A percentile compares a stretch with the other conserved stretches of the same genome.
These are phyloP conservation scores for Drosophila paucipuncta DNA, from an alignment of 2,888 invertebrate genomes.

Conservation along the genomic window DNA sequence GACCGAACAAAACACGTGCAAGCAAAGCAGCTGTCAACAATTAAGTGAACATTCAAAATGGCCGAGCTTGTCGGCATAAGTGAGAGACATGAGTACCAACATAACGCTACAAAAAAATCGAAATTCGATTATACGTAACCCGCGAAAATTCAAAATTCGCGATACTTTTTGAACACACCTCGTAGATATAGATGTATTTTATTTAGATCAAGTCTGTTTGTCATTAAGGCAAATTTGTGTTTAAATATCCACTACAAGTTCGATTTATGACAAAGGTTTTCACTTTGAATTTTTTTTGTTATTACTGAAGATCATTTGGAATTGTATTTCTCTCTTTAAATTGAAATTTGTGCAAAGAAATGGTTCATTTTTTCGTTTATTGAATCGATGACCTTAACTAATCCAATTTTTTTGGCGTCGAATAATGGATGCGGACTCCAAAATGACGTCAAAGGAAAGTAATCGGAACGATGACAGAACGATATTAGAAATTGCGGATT, in stretches of 20 bases:
- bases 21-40: too few relatives aligned
- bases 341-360: neutral
- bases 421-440: neutral
- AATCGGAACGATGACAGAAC: neutral
- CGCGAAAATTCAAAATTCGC: too few relatives aligned
- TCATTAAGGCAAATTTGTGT: neutral
- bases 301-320: neutral
- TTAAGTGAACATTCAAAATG: too few relatives aligned
- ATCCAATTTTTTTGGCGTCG: neutral
- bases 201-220: neutral
- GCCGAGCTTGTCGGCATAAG: too few relatives aligned
- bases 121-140: too few relatives aligned
- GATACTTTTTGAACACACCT: too few relatives aligned
- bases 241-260: neutral
- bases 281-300: neutral
- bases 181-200: neutral
- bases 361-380: neutral
- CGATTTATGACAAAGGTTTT: neutral
- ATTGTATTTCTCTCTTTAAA: neutral
- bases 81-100: too few relatives aligned
- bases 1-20: too few relatives aligned
- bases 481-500: slow-evolving; percentile 34
- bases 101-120: too few relatives aligned
- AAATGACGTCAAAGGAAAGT: slow-evolving; percentile 31
- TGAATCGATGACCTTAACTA: slow-evolving; percentile 14